Evolutionary conservation across 2,113 vertebrate species (phyloP), one percentile per base, ranked within the genome.

Genomic region (Girardinichthys multiradiatus): DNA sequence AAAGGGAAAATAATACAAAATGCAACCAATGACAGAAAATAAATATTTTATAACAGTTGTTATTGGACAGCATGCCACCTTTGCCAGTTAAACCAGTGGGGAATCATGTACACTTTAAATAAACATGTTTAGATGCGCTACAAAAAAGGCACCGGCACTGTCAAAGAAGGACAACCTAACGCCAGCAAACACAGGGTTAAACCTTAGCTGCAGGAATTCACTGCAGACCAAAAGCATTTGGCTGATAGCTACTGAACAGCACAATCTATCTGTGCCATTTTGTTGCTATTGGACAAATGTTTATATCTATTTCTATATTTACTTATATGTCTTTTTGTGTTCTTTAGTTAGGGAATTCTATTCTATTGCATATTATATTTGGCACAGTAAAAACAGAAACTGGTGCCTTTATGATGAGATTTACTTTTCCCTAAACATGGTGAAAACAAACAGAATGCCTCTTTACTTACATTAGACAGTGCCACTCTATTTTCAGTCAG

Each of bases 351-450:
- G 86, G 91, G 91, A 91, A 91, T 92, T 80, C 83, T 72, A n/a
- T 82, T 94, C 93, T 96, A 96, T 95, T 96, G 95, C 95, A 95
- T 95, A 91, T 92, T 92, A 94, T 92, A 92, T 96, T 96, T 95
- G 94, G 95, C 95, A 96, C 93, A 92, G 90, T 96, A 96, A 92
- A 95, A 95, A 97, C 91, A 93, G 87, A 96, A 96, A 96, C 93
- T 85, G 84, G 84, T 93, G 87, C 91, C 91, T 90, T 70, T 94
- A 94, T 92, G 94, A 95, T 95, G 86, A 79, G 29, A 31, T 24
- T n/a, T 62, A 92, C 91, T 93, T 91, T 89, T 91, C 94, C 88
- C 89, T 95, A 89, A 91, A 91, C 92, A 89, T 93, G 77, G 94
- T 90, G 92, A 92, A 95, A 95, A 93, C 73, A 91, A 94, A 91